phyloP scores from a whole-genome alignment of 2,888 invertebrate genomes.

The Leucozona laternaria region DNA sequence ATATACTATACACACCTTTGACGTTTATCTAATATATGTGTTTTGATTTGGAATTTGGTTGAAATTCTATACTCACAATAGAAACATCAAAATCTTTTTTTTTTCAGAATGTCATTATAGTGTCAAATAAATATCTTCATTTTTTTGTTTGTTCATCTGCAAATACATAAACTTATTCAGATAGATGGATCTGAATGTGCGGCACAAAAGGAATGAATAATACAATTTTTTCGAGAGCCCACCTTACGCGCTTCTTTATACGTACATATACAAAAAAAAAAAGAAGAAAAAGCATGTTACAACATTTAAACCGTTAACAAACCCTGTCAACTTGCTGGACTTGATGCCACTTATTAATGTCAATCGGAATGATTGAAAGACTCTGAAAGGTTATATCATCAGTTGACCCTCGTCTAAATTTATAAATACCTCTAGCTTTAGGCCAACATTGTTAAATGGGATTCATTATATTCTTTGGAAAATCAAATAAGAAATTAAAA shows the following conservation, averaged over 20 bases:
- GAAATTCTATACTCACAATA: constrained; percentile 22
- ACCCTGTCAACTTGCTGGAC: constrained; percentile 6
- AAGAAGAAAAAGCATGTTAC: background rate
- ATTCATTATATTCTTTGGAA: background rate
- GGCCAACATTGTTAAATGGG: constrained; percentile 25
- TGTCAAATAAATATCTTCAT: constrained; percentile 28
- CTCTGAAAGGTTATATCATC: constrained; percentile 34
- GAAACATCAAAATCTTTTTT: constrained; percentile 16
- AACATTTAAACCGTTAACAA: constrained; percentile 22
- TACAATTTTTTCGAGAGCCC: background rate
- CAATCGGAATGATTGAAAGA: constrained; percentile 32
- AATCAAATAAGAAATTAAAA: constrained; percentile 23
- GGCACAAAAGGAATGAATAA: background rate
- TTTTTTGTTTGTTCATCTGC: background rate
- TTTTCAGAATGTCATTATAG: background rate
- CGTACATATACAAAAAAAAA: background rate
- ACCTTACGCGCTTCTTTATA: constrained; percentile 2
- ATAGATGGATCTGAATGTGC: background rate
- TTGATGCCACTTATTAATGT: constrained; percentile 33
- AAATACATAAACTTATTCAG: constrained; percentile 7
- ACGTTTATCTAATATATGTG: constrained; percentile 68
- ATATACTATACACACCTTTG: constrained; percentile 30
- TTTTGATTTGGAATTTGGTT: constrained; percentile 27
- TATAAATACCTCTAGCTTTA: background rate
- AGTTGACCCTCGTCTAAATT: constrained; percentile 24